These are phyloP conservation scores for Acrobasis consociella DNA, from an alignment of 2,888 invertebrate genomes.

Conservation along the genomic window DNA sequence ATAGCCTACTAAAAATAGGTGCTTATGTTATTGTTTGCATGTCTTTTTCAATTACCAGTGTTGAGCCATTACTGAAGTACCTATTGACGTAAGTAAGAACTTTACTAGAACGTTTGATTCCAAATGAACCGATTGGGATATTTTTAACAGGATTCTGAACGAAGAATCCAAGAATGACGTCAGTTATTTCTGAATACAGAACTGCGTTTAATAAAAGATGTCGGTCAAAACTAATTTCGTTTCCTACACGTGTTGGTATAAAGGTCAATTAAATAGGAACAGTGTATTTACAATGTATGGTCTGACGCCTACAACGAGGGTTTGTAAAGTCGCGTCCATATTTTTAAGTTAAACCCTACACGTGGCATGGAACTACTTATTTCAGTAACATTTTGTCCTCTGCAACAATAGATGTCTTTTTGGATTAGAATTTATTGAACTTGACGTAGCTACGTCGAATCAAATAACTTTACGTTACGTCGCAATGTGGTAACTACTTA, in stretches of 20 bases:
- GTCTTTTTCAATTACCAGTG: no score
- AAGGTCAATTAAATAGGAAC: neutral
- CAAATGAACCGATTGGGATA: neutral
- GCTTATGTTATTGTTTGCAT: no score
- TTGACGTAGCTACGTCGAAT: no score
- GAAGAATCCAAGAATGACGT: neutral
- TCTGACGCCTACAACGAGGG: neutral
- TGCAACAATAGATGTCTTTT: no score
- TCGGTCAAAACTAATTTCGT: neutral
- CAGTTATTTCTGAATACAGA: neutral
- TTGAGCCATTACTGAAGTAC: no score
- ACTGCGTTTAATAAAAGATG: neutral
- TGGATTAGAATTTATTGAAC: no score
- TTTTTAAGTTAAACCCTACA: neutral
- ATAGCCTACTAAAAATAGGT: no score
- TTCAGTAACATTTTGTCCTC: no score
- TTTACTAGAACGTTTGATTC: neutral
- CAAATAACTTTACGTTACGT: no score
- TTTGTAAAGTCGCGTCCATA: neutral
- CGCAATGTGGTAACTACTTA: no score
- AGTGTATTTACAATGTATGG: neutral
- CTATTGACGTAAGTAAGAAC: no score
- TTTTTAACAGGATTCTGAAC: neutral
- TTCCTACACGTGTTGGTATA: neutral
- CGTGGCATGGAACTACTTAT: neutral